Base-by-base conservation (phyloP, 1,140 invertebrate species). In the Drosophila insularis region DNA sequence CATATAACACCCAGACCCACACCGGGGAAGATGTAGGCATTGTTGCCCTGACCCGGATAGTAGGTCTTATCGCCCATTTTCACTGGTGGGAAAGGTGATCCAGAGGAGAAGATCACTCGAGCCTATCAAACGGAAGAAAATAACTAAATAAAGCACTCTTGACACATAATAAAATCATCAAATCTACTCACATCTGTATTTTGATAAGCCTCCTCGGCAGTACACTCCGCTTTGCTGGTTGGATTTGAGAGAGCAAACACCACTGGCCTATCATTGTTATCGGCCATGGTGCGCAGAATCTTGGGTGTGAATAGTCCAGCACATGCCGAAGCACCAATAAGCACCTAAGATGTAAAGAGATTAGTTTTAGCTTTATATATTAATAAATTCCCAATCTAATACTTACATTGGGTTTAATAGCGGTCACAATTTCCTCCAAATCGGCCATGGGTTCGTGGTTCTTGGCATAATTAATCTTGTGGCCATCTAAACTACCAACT, bases 241-340 rank as follows among this genome's bases (percentile, higher is more conserved):
- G 98, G 98, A 94, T 99, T 99, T 77, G 98, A 99, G 4, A 99
- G 93, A 14, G 98, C 98, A 92, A 99, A 99, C 60, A 99, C 96
- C 63, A 99, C 95, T 0, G 98, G 98, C 61, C 95, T 93, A 32
- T 98, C 94, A 76, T 97, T 98, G 90, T 96, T 96, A 63, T 94
- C 93, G 0, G 95, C 96, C 98, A 99, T 98, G 73, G 95, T 95
- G 89, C 95, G 93, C 43, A 99, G 92, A 40, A 99, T 95, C 79
- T 96, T 95, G 11, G 96, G 94, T 0, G 96, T 99, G 89, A 99
- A 99, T 1, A 97, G 96, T 23, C 97, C 97, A 8, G 95, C 94
- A 50, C 95, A 95, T 0, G 97, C 97, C n/a, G 97, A 97, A 69
- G 96, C 98, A 77, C 97, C 97, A 84, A 92, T 91, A 1, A 92